phyloP scores from a whole-genome alignment of 2,888 invertebrate genomes.

The Platerodrilus igneus region DNA sequence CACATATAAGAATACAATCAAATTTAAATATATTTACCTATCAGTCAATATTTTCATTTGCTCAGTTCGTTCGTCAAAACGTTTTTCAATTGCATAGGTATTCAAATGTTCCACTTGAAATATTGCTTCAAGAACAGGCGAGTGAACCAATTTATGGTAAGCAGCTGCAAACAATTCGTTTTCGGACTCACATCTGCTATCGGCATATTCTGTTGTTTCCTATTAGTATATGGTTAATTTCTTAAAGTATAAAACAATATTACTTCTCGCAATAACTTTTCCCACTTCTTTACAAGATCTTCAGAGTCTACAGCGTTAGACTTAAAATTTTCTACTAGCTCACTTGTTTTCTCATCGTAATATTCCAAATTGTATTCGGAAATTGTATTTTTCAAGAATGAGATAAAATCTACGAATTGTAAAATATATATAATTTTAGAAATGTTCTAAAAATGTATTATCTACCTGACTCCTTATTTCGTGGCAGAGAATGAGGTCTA shows the following conservation, averaged over 20 bases:
- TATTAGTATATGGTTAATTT: constrained; percentile 38
- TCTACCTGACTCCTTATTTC: constrained; percentile 62
- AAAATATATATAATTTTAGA: constrained; percentile 47
- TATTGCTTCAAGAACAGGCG: constrained; percentile 76
- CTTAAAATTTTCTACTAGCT: constrained; percentile 57
- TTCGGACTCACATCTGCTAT: constrained; percentile 74
- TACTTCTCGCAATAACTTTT: constrained; percentile 68
- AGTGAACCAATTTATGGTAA: constrained; percentile 66
- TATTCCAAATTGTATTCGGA: constrained; percentile 61
- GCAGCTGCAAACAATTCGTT: constrained; percentile 83
- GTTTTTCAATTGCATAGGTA: constrained; percentile 72
- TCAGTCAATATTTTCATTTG: constrained; percentile 66
- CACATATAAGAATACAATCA: background rate
- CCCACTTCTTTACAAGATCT: constrained; percentile 72
- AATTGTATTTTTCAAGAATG: too few relatives aligned
- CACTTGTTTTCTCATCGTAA: constrained; percentile 62
- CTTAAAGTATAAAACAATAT: constrained; percentile 22
- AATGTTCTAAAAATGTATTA: constrained; percentile 1
- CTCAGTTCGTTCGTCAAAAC: constrained; percentile 67
- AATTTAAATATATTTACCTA: constrained; percentile 44
- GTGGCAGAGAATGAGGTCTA: constrained; percentile 64
- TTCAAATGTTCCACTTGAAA: constrained; percentile 84
- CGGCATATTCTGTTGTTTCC: constrained; percentile 80
- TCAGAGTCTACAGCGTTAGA: constrained; percentile 66
- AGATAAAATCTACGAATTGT: constrained; percentile 7